Evolutionary conservation across 1,140 invertebrate genomes (phyloP).

Genomic region (Brachionus koreanus): DNA sequence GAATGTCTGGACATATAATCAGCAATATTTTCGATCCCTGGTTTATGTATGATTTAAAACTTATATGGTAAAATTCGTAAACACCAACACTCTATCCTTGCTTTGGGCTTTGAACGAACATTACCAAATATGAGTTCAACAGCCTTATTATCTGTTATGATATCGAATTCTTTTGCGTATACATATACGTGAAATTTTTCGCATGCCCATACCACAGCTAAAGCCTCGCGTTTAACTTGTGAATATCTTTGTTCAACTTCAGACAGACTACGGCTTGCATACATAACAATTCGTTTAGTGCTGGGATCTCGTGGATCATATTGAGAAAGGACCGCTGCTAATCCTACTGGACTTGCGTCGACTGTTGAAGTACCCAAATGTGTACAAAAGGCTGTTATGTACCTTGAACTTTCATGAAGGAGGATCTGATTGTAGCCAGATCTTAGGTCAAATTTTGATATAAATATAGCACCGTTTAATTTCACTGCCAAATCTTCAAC

Average conservation of each 20-base stretch:
- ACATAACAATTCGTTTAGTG: too few species aligned
- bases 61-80: not conserved
- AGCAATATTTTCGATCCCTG: constrained; percentile 4
- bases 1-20: not conserved
- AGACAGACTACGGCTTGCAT: constrained; percentile 49
- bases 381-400: not conserved
- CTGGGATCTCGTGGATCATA: not conserved
- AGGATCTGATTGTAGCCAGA: not conserved
- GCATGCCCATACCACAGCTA: not conserved
- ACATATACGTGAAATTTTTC: constrained; percentile 1
- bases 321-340: constrained; percentile 60
- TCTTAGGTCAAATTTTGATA: not conserved
- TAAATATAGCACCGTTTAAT: not conserved
- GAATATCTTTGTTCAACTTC: constrained; percentile 49
- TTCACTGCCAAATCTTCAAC: not conserved
- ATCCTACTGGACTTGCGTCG: constrained; percentile 51
- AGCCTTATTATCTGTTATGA: constrained; percentile 7
- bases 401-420: not conserved
- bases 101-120: not conserved
- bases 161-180: constrained; percentile 7
- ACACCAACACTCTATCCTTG: not conserved
- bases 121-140: not conserved
- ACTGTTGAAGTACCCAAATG: not conserved
- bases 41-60: not conserved
- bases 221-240: constrained; percentile 36